Evolutionary conservation across 2,113 vertebrate genomes (phyloP).

Genomic region (Cyprinodon tularosa): DNA sequence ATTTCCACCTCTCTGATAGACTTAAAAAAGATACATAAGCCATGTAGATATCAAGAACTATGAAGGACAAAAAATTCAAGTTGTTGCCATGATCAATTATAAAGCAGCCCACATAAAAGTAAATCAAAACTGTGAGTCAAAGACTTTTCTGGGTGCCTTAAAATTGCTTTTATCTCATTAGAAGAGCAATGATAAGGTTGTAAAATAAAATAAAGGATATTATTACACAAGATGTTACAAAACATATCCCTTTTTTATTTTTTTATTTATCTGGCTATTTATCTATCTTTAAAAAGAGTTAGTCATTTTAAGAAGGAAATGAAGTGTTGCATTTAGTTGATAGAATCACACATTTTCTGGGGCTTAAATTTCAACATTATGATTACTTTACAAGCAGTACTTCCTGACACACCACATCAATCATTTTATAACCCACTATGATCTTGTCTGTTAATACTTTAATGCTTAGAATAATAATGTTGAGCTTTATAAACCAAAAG

Average conservation of each 20-base stretch:
- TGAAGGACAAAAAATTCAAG: background rate
- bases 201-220: too few species aligned
- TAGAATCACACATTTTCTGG: too few species aligned
- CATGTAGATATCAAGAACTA: background rate
- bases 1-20: too few species aligned
- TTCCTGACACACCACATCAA: background rate
- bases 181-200: background rate
- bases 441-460: background rate
- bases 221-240: too few species aligned
- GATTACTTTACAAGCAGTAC: background rate
- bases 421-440: background rate
- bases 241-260: too few species aligned
- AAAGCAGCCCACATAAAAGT: background rate
- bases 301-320: too few species aligned
- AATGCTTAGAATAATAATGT: background rate
- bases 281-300: too few species aligned
- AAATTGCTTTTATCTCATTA: background rate
- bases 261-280: too few species aligned
- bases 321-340: too few species aligned
- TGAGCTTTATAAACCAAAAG: background rate
- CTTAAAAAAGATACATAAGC: background rate
- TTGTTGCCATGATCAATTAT: background rate
- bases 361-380: too few species aligned
- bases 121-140: background rate
- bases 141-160: background rate